A percentile compares a stretch with the other conserved stretches of the same genome.
These are phyloP conservation scores for Podarcis cretensis DNA, from an alignment of 2,113 vertebrate species.

Conservation along the genomic window DNA sequence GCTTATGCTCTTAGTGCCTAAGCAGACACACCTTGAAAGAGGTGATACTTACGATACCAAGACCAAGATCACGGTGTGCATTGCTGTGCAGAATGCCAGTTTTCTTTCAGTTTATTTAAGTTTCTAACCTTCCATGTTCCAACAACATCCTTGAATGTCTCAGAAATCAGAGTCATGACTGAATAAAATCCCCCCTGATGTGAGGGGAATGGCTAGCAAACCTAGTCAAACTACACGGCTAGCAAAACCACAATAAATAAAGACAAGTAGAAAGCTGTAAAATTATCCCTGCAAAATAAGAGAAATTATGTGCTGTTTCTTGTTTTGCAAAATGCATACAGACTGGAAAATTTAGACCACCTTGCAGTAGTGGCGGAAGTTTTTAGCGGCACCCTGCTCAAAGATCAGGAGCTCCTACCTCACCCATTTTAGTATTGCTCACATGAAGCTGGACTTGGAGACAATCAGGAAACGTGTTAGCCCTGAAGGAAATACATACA, in stretches of 20 bases:
- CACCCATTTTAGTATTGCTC: background rate
- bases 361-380: background rate
- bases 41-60: background rate
- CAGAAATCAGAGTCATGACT: background rate
- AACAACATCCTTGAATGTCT: background rate
- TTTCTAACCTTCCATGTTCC: background rate
- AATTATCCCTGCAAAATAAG: background rate
- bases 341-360: background rate
- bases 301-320: background rate
- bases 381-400: too few relatives aligned
- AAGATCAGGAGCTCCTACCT: background rate
- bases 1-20: too few relatives aligned
- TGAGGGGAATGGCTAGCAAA: background rate
- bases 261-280: background rate
- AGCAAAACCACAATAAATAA: background rate
- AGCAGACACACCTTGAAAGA: too few relatives aligned
- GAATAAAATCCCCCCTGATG: too few relatives aligned
- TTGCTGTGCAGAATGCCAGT: background rate
- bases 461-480: background rate
- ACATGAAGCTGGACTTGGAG: background rate
- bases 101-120: background rate
- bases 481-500: background rate
- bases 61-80: background rate
- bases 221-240: background rate
- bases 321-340: too few relatives aligned